These are phyloP conservation scores for Scaeva pyrastri DNA, from an alignment of 2,888 invertebrate genomes.

Conservation along the genomic window DNA sequence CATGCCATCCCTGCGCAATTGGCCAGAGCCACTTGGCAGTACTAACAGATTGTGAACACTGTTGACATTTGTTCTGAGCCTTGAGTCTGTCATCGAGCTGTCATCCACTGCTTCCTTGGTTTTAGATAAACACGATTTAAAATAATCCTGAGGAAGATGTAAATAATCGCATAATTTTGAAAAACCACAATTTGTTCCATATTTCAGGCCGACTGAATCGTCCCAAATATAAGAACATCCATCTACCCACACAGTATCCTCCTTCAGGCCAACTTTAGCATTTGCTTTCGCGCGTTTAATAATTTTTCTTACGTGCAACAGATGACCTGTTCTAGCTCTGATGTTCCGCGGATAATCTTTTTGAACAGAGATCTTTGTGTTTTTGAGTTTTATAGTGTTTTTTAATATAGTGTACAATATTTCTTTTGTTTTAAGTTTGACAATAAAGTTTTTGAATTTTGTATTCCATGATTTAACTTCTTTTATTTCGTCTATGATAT, in stretches of 20 bases:
- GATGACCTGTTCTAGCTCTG: too few species aligned
- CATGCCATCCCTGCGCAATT: slow-evolving; percentile 10
- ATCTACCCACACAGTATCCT: too few species aligned
- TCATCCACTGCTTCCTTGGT: neutral
- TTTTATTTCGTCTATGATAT: neutral
- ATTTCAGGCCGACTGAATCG: too few species aligned
- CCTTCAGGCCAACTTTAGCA: too few species aligned
- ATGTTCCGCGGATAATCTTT: too few species aligned
- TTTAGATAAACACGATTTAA: neutral
- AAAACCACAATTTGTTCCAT: too few species aligned
- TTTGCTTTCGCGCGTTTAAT: too few species aligned
- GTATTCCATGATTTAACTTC: neutral
- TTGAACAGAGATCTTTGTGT: too few species aligned
- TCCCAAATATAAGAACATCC: too few species aligned
- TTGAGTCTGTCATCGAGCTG: neutral
- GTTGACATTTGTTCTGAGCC: slow-evolving; percentile 1
- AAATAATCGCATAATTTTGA: slow-evolving; percentile 12
- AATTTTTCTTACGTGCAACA: too few species aligned
- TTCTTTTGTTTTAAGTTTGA: neutral
- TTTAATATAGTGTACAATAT: slow-evolving; percentile 14
- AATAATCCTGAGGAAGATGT: neutral
- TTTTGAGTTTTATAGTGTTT: neutral
- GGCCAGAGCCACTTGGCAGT: neutral
- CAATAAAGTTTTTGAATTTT: too few species aligned
- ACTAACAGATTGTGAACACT: neutral